Evolutionary conservation across 2,113 vertebrate species (phyloP), one percentile per base, ranked within the genome.

Genomic region (Atractosteus spatula): DNA sequence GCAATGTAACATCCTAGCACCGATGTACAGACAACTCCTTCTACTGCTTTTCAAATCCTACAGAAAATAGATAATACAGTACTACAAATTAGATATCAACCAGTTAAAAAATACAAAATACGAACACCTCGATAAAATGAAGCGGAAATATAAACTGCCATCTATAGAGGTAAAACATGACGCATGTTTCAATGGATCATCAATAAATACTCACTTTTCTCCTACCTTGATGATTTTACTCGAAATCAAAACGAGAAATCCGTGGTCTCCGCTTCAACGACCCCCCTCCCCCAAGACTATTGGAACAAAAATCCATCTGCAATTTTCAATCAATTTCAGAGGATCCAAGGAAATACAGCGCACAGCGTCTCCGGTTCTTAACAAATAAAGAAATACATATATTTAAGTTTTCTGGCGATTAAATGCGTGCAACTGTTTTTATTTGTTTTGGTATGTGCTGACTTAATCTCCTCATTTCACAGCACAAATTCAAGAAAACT

Each of bases 281-380:
- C 75, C 76, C 74, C 82, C 74, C 76, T 73, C 82, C 76, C 77
- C 71, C 72, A 79, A 69, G 66, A 88, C 82, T 82, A 89, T 79
- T 72, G 84, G 89, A 88, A 86, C 76, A 77, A 83, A 88, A 89
- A 91, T 92, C 92, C 92, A 94, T 88, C 84, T 83, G 91, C 89
- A 92, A 92, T 91, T 93, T 88, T 92, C 92, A 89, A 80, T 88
- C 84, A 91, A 86, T 92, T 89, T 90, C 47, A 76, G 74, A 81
- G 80, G 86, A 93, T 92, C 92, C 92, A 86, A 56, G 76, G 8
- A 72, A 77, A 80, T 73, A 79, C 65, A 55, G 75, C 68, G 75
- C 72, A 80, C 85, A 80, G 76, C 71, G 41, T 61, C 55, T 63
- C 68, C 66, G 62, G 74, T 56, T 74, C 74, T 44, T 70, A 73